Percentiles rank a stretch among this genome's conserved stretches.
phyloP scores from a whole-genome alignment of 1,140 invertebrate genomes.

The Bombus polaris region DNA sequence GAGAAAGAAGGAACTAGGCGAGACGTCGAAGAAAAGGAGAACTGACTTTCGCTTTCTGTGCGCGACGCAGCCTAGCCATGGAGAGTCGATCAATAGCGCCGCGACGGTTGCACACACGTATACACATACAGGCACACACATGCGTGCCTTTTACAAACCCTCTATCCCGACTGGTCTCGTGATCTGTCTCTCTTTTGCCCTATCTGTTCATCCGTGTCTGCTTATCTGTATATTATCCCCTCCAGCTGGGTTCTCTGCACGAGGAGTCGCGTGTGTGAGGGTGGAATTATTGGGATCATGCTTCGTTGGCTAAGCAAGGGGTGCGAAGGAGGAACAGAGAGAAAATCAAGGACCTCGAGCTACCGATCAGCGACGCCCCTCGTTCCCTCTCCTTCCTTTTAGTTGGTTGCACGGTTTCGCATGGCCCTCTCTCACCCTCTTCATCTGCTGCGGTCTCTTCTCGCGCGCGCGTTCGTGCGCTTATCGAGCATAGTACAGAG shows the following conservation, averaged over 20 bases:
- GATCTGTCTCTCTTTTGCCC: slow-evolving; percentile 39
- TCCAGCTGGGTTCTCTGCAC: neutral
- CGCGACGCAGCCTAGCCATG: slow-evolving; percentile 73
- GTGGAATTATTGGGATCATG: slow-evolving; percentile 68
- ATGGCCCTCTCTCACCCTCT: neutral
- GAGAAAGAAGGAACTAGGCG: slow-evolving; percentile 42
- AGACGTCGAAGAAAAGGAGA: slow-evolving; percentile 72
- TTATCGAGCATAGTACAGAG: slow-evolving; percentile 36
- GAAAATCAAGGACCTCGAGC: slow-evolving; percentile 52
- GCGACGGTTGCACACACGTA: slow-evolving; percentile 62
- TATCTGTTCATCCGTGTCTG: slow-evolving; percentile 40
- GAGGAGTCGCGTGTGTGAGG: slow-evolving; percentile 58
- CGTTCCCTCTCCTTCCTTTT: slow-evolving; percentile 5
- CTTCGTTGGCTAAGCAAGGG: slow-evolving; percentile 38
- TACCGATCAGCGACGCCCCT: slow-evolving; percentile 60
- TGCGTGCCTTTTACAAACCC: neutral
- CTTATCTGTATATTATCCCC: slow-evolving; percentile 45
- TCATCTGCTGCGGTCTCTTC: neutral
- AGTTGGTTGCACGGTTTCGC: neutral
- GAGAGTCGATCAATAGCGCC: slow-evolving; percentile 78
- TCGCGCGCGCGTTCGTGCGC: neutral
- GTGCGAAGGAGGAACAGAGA: slow-evolving; percentile 9
- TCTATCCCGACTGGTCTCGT: slow-evolving; percentile 17
- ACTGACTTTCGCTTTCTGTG: slow-evolving; percentile 78
- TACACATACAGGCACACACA: neutral